Conservation (phyloP, 2,113 vertebrate species). For the Excalfactoria chinensis region DNA sequence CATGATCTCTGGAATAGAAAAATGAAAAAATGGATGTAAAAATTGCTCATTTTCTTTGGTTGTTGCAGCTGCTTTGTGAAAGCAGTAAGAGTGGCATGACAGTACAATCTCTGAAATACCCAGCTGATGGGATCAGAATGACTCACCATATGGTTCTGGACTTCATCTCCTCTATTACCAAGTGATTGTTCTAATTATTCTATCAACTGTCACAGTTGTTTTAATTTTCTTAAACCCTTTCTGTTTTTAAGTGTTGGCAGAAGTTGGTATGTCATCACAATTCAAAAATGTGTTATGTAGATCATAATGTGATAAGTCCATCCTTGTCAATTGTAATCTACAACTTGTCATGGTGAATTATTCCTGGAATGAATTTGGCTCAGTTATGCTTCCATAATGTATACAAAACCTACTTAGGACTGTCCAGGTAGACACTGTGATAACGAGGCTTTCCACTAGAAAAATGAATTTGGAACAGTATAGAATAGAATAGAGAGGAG, state of each 20-base stretch:
- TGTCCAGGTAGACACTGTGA: slow-evolving; percentile 48
- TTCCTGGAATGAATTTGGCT: background rate
- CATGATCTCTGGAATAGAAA: background rate
- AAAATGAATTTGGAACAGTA: slow-evolving; percentile 8
- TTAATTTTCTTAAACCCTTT: background rate
- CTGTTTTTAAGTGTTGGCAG: background rate
- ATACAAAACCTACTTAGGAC: background rate
- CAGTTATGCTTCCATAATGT: background rate
- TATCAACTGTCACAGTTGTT: background rate
- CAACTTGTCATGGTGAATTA: background rate
- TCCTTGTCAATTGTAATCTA: background rate
- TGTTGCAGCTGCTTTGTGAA: background rate
- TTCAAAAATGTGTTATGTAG: background rate
- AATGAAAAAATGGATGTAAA: background rate
- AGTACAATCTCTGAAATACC: background rate
- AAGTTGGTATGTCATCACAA: background rate
- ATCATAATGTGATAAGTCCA: background rate
- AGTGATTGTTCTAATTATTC: background rate
- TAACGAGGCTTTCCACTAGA: slow-evolving; percentile 60
- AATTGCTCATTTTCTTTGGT: background rate
- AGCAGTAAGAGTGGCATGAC: background rate
- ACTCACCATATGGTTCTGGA: background rate
- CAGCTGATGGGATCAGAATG: background rate
- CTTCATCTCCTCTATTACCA: background rate
- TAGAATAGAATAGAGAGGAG: background rate